These are phyloP conservation scores for Sebastes hubbsi DNA, from an alignment of 2,797 vertebrate species.

Conservation along the genomic window DNA sequence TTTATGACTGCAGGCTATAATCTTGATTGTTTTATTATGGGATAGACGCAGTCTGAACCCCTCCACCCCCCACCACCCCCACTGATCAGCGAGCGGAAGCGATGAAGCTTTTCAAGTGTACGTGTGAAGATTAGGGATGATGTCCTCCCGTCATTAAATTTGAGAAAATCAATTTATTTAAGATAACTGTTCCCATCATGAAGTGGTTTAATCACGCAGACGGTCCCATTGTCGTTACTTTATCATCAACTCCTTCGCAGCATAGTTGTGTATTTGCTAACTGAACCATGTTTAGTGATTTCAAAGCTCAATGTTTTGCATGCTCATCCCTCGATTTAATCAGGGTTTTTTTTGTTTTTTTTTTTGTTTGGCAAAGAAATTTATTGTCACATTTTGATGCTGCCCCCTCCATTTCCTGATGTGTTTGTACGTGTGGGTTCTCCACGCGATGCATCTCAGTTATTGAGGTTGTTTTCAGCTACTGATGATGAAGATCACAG, in stretches of 20 bases:
- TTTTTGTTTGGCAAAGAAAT: neutral
- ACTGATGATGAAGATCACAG: conserved; percentile 18
- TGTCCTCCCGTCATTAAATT: conserved; percentile 6
- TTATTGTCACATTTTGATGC: conserved; percentile 45
- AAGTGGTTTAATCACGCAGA: conserved; percentile 24
- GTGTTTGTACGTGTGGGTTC: neutral
- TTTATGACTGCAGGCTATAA: conserved; percentile 46
- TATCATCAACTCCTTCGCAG: conserved; percentile 17
- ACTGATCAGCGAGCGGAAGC: conserved; percentile 11
- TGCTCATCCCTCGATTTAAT: conserved; percentile 26
- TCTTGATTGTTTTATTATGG: conserved; percentile 30
- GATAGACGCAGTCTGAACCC: conserved; percentile 26
- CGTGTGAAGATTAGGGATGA: conserved; percentile 16
- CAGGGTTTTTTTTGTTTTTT: neutral
- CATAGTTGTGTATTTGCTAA: conserved; percentile 42
- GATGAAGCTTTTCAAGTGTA: conserved; percentile 20
- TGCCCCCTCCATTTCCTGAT: conserved; percentile 10
- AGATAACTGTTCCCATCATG: conserved; percentile 20
- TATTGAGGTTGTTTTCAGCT: conserved; percentile 5
- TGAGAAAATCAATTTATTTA: conserved; percentile 5
- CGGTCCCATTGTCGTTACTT: conserved; percentile 23
- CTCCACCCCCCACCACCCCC: accelerated
- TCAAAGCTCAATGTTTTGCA: conserved; percentile 37
- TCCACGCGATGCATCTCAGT: neutral
- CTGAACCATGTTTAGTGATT: conserved; percentile 32